These are phyloP conservation scores for Trichogramma dendrolimi DNA, from an alignment of 2,888 invertebrate species.

Conservation along the genomic window DNA sequence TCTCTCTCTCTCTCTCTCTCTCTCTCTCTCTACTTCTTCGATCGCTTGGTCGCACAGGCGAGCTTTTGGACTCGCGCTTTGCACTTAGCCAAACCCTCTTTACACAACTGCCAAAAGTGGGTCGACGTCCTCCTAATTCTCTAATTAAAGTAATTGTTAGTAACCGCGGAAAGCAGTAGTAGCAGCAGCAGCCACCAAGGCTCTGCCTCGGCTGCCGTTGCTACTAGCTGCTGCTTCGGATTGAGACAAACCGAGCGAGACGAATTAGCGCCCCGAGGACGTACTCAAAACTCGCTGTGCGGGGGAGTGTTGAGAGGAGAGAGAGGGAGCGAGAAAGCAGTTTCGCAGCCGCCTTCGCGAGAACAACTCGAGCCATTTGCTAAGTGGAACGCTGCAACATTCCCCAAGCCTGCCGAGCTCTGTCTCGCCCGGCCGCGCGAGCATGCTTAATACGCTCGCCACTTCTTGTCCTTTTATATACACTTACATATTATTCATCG, in stretches of 20 bases:
- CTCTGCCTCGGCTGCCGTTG: background rate
- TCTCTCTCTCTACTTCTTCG: background rate
- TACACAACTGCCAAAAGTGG: slow-evolving; percentile 17
- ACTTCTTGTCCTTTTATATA: too few relatives aligned
- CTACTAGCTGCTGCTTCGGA: background rate
- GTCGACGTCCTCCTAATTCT: slow-evolving; percentile 27
- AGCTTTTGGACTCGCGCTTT: slow-evolving; percentile 26
- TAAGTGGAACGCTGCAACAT: too few relatives aligned
- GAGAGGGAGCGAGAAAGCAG: too few relatives aligned
- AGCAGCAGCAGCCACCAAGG: slow-evolving; percentile 1
- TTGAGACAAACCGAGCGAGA: slow-evolving; percentile 24
- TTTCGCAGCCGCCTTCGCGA: too few relatives aligned
- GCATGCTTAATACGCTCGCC: too few relatives aligned
- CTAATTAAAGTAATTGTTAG: slow-evolving; percentile 38
- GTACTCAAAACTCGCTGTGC: background rate
- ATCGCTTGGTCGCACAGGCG: slow-evolving; percentile 7
- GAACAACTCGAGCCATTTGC: too few relatives aligned
- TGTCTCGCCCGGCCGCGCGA: too few relatives aligned
- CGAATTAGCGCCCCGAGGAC: slow-evolving; percentile 29
- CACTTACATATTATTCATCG: too few relatives aligned
- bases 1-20: background rate
- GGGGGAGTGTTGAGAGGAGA: background rate
- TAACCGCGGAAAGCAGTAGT: slow-evolving; percentile 21
- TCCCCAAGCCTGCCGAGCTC: too few relatives aligned
- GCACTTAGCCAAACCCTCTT: slow-evolving; percentile 36